These are phyloP conservation scores for Chaenogobius annularis DNA, from an alignment of 2,113 vertebrate species.

Conservation along the genomic window DNA sequence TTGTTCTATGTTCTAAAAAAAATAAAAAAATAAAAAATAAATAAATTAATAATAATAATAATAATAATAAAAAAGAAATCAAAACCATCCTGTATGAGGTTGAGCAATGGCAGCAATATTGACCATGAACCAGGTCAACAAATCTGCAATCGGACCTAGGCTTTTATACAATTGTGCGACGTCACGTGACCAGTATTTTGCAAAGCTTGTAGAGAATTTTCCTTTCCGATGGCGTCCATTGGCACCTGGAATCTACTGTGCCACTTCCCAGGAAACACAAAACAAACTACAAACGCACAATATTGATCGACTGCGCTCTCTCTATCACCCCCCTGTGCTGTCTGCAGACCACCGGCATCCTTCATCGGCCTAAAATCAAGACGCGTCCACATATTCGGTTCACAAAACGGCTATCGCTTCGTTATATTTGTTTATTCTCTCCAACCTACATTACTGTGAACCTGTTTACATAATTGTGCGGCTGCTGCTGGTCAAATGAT, in stretches of 20 bases:
- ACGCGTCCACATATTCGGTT: constrained; percentile 30
- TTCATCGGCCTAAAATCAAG: constrained; percentile 36
- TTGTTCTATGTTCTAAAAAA: too few species aligned
- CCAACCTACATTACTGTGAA: background rate
- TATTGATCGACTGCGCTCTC: constrained; percentile 31
- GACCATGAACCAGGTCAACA: too few species aligned
- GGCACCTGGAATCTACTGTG: constrained; percentile 66
- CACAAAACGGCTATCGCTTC: constrained; percentile 22
- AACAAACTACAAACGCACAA: constrained; percentile 43
- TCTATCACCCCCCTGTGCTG: constrained; percentile 17
- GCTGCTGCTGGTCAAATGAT: constrained; percentile 46
- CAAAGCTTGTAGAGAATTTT: background rate
- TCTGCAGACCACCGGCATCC: constrained; percentile 22
- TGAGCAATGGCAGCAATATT: too few species aligned
- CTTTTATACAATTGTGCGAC: too few species aligned
- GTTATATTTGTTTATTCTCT: constrained; percentile 7
- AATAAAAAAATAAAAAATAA: too few species aligned
- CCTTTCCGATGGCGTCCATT: constrained; percentile 9
- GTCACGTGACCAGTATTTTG: too few species aligned
- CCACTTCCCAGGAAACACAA: constrained; percentile 66
- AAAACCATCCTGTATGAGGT: too few species aligned
- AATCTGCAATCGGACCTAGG: too few species aligned
- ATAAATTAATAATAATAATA: too few species aligned
- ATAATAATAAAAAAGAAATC: too few species aligned
- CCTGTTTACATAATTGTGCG: constrained; percentile 49